Evolutionary conservation across 2,113 vertebrate genomes (phyloP).

Genomic region (Lathamus discolor): DNA sequence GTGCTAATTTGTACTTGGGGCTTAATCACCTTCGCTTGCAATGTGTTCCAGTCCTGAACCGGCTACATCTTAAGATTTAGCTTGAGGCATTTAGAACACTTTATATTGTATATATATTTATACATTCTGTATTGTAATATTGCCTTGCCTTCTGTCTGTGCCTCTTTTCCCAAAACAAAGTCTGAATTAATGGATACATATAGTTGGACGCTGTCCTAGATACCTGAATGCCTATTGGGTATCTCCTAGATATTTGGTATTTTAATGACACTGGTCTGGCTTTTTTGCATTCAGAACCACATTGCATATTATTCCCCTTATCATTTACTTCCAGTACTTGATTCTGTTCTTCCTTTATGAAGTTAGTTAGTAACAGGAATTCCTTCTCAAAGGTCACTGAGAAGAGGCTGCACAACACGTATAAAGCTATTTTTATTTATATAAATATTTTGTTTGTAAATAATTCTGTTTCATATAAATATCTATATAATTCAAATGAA

Average conservation of each 20-base stretch:
- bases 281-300: neutral
- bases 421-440: neutral
- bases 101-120: neutral
- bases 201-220: neutral
- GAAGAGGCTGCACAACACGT: neutral
- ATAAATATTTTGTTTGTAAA: conserved; percentile 12
- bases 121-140: neutral
- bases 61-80: neutral
- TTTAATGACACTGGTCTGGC: neutral
- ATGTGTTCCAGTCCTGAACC: neutral
- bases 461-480: neutral
- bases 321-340: neutral
- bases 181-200: neutral
- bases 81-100: neutral
- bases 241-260: neutral
- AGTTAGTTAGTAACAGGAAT: conserved; percentile 11
- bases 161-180: neutral
- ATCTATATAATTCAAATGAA: neutral
- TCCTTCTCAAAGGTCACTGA: conserved; percentile 5
- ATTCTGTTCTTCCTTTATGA: neutral
- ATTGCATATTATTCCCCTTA: neutral
- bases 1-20: neutral
- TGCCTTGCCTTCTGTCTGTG: neutral
- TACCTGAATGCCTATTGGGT: neutral
- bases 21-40: neutral